These are phyloP conservation scores for Phragmatobia fuliginosa DNA, from an alignment of 2,888 invertebrate genomes.

Conservation along the genomic window DNA sequence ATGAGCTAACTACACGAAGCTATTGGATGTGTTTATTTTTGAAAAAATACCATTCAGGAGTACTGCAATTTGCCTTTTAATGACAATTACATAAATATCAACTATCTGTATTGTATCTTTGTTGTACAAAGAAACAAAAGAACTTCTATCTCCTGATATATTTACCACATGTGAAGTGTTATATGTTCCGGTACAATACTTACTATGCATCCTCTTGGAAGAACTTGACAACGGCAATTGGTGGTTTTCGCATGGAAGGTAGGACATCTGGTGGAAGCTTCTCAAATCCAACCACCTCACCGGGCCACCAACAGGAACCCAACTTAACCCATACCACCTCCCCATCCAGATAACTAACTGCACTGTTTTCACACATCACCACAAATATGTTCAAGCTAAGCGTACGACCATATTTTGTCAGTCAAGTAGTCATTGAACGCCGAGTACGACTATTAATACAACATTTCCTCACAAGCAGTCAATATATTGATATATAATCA, in stretches of 20 bases:
- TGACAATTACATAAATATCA: conserved; percentile 58
- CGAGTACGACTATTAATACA: conserved; percentile 73
- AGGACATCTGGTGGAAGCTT: conserved; percentile 90
- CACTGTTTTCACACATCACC: conserved; percentile 90
- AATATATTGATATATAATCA: conserved; percentile 48
- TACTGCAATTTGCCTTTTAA: conserved; percentile 35
- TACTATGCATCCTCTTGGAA: conserved; percentile 94
- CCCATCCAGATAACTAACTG: conserved; percentile 89
- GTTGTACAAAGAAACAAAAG: conserved; percentile 51
- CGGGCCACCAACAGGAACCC: conserved; percentile 95
- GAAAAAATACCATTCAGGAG: conserved; percentile 23
- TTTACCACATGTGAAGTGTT: conserved; percentile 4
- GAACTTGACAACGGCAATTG: conserved; percentile 94
- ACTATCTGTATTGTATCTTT: conserved; percentile 24
- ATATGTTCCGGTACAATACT: conserved; percentile 54
- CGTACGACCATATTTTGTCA: conserved; percentile 84
- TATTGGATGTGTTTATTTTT: background rate
- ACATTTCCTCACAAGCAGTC: conserved; percentile 60
- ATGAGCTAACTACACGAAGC: background rate
- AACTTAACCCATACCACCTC: conserved; percentile 95
- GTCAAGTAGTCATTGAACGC: conserved; percentile 71
- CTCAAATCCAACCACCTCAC: conserved; percentile 89
- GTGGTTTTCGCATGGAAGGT: conserved; percentile 88
- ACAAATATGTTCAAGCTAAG: conserved; percentile 76
- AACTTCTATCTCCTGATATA: conserved; percentile 11